Base-by-base conservation (phyloP, 2,888 invertebrate genomes). In the Synanthedon vespiformis region DNA sequence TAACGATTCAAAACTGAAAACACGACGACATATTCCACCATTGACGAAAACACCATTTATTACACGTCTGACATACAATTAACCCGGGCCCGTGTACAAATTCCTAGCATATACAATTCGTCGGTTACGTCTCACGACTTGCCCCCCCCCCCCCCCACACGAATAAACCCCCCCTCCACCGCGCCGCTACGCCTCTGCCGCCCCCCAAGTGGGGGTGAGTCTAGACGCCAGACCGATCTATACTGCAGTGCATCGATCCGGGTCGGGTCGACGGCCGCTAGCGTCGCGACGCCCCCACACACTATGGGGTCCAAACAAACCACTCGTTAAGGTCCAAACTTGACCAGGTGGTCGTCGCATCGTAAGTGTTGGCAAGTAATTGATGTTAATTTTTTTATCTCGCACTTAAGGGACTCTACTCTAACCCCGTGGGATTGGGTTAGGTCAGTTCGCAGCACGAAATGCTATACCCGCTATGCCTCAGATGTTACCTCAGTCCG, bases 191-290 rank as follows among this genome's bases (percentile, higher is more conserved):
- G 34, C 34, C 34, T 34, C 34, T 10, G 10, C 34, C 10, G 8
- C 34, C 34, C 34, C 34, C 60, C 61, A 58, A 55, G 55, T 54
- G 56, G 62, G 63, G 65, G 68, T 54, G 64, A 70, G 85, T 86
- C 86, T 86, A 86, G 86, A 86, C 86, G 75, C 67, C 72, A 78
- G 79, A 80, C 82, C 80, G 84, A 84, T 85, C 86, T 67, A 85
- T 84, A 83, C 80, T 79, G 84, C 83, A 78, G 69, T 62, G 74
- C 80, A 82, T 81, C 80, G 82, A 83, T 82, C 82, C 72, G 60
- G 64, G 77, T 61, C 61, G 57, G 49, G 61, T 76, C 72, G 70
- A 68, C 74, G 78, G 58, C 72, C 77, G 70, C 60, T 63, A 58
- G 72, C 72, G 44, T 70, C 69, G 69, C 70, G 63, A 74, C 63